Percentiles rank a stretch among this genome's conserved stretches.
These are phyloP conservation scores for Serilophus lunatus DNA, from an alignment of 2,113 vertebrate genomes.

Conservation along the genomic window DNA sequence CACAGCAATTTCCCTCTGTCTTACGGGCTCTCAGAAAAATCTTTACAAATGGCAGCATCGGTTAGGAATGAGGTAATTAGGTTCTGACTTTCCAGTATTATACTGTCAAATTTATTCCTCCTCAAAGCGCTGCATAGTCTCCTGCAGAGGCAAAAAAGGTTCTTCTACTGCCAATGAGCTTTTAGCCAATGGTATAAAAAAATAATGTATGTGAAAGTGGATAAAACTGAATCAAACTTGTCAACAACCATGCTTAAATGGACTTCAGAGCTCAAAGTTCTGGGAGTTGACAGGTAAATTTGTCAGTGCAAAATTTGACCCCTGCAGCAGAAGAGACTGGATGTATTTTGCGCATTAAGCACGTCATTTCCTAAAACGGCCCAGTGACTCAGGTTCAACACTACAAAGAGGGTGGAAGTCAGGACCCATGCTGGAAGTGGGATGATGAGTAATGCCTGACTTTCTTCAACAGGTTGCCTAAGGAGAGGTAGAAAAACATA, in stretches of 20 bases:
- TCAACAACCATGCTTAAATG: background rate
- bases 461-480: background rate
- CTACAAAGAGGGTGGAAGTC: background rate
- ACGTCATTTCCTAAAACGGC: background rate
- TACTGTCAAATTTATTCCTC: background rate
- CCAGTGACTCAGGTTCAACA: rapidly evolving
- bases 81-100: background rate
- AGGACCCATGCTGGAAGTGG: background rate
- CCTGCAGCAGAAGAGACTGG: background rate
- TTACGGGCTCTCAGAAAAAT: background rate
- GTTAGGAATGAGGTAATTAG: background rate
- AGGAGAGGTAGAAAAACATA: background rate
- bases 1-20: background rate
- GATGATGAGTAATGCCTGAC: background rate
- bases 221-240: background rate
- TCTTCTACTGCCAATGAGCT: background rate
- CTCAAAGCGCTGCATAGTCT: background rate
- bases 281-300: background rate
- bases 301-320: background rate
- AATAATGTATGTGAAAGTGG: background rate
- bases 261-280: background rate
- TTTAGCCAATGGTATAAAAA: background rate
- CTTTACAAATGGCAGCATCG: background rate
- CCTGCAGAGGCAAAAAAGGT: background rate
- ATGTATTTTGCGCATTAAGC: background rate